Evolutionary conservation across 2,888 invertebrate species (phyloP), one percentile per base, ranked within the genome.

Genomic region (Actias luna): DNA sequence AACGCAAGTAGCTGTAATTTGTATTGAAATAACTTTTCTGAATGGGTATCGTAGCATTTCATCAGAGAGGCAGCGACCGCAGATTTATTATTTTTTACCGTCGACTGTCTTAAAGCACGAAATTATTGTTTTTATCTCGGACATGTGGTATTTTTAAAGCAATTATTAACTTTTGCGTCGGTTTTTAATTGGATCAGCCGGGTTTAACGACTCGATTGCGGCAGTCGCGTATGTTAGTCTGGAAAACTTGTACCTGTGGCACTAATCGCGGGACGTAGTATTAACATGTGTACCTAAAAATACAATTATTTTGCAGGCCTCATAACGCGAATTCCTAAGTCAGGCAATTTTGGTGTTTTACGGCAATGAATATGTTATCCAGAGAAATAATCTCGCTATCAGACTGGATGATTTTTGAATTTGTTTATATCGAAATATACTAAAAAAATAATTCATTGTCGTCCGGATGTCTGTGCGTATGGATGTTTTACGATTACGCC

Each of bases 81-180:
- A 76, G 90, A 91, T 92, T 91, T 92, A 90, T 92, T 90, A 90
- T 92, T 91, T 91, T 90, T 91, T 89, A 84, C 88, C 76, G 75
- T 76, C 82, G 76, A 78, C 78, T 71, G 85, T 85, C 85, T 90
- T 89, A 86, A 90, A 88, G 88, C 83, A 87, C 88, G 79, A 85
- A 92, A 92, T 92, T 90, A 92, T 92, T 92, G 92, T 92, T 91
- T 92, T 92, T 92, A 88, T 90, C 88, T 86, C 29, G 84, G 81
- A 80, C 86, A 78, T 74, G 78, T 78, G 91, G 91, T 87, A 92
- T 92, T 91, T 88, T 89, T 83, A 50, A 88, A 84, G 90, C 88
- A 92, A 92, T 92, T 92, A 91, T 89, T 88, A 87, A 88, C 87
- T 87, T 87, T 86, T 80, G 84, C 85, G 83, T 73, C 80, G 82